These are phyloP conservation scores for Isoperla grammatica DNA, from an alignment of 2,888 invertebrate genomes.

Conservation along the genomic window DNA sequence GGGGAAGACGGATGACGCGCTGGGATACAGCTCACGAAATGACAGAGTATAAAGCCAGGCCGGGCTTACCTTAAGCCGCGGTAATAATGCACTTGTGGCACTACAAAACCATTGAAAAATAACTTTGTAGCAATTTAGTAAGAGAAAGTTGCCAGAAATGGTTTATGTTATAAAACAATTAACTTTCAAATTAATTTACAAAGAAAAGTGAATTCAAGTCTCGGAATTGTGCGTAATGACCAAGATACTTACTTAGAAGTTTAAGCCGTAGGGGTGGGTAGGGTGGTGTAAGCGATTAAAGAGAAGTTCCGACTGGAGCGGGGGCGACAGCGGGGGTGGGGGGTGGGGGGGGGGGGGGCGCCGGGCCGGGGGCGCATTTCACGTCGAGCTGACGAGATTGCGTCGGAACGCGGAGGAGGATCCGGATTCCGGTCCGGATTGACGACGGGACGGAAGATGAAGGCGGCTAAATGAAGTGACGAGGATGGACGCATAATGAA, in stretches of 20 bases:
- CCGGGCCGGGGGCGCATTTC: neutral
- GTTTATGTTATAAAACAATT: neutral
- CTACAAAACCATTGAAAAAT: too few relatives aligned
- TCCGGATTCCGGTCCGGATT: conserved; percentile 10
- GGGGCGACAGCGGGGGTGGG: neutral
- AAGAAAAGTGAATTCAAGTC: neutral
- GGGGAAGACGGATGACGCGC: too few relatives aligned
- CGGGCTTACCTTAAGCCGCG: too few relatives aligned
- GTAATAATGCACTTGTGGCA: too few relatives aligned
- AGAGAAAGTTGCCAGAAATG: too few relatives aligned
- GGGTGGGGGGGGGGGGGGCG: neutral
- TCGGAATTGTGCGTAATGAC: neutral
- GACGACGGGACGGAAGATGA: conserved; percentile 8
- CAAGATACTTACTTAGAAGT: neutral
- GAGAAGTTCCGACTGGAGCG: neutral
- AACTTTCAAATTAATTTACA: conserved; percentile 1
- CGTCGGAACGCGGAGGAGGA: neutral
- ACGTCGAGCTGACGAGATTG: conserved; percentile 3
- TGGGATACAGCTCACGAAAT: too few relatives aligned
- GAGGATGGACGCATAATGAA: neutral
- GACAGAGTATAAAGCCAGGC: too few relatives aligned
- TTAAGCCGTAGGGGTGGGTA: too few relatives aligned
- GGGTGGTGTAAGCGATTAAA: neutral
- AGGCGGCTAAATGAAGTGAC: conserved; percentile 4
- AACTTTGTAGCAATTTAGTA: too few relatives aligned